A percentile compares a stretch with the other conserved stretches of the same genome.
Evolutionary conservation across 2,888 invertebrate species (phyloP).

Genomic region (Caenorhabditis becei): DNA sequence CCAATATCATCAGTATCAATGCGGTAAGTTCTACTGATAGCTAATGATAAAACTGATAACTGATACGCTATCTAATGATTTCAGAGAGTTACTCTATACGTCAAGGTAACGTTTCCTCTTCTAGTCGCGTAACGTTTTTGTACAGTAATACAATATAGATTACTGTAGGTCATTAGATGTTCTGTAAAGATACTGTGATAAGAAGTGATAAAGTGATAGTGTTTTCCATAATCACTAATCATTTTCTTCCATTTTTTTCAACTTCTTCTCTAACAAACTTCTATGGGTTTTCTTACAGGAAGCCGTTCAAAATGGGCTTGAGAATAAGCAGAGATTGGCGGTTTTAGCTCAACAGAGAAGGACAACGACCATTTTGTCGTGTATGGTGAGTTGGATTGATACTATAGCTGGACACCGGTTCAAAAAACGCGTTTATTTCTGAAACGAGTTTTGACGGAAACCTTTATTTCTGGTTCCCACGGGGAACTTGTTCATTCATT

Average conservation of each 20-base stretch:
- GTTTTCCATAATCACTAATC: too few relatives aligned
- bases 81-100: slow-evolving; percentile 34
- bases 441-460: too few relatives aligned
- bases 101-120: slow-evolving; percentile 32
- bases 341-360: slow-evolving; percentile 71
- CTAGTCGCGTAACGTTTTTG: neutral
- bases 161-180: too few relatives aligned
- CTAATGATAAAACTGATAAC: neutral
- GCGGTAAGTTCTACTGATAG: slow-evolving; percentile 20
- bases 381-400: slow-evolving; percentile 62
- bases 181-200: too few relatives aligned
- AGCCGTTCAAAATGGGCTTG: slow-evolving; percentile 55
- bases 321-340: slow-evolving; percentile 64
- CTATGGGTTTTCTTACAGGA: slow-evolving; percentile 36
- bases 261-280: neutral
- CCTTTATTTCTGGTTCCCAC: too few relatives aligned
- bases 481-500: neutral
- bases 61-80: neutral
- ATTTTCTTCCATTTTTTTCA: too few relatives aligned
- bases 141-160: too few relatives aligned
- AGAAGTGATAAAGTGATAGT: neutral
- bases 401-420: too few relatives aligned
- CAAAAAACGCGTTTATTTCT: too few relatives aligned
- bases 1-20: slow-evolving; percentile 41
- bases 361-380: slow-evolving; percentile 72